Base-by-base conservation (phyloP, 2,113 vertebrate genomes). In the Forbesichthys papilliferus region DNA sequence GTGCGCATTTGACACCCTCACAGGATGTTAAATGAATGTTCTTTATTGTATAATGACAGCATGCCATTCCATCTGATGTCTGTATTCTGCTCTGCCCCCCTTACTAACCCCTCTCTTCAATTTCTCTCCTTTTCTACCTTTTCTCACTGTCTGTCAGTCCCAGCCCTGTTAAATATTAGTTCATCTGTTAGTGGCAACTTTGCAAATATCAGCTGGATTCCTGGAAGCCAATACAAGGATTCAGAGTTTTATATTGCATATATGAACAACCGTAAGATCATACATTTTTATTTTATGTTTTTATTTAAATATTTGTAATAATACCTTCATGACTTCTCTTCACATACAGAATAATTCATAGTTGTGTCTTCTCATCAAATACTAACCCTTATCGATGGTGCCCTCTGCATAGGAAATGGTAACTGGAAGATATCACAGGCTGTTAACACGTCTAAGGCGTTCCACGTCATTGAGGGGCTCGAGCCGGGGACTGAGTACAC, bases 401-500 rank as follows among this genome's bases (percentile, higher is more conserved):
- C 92, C 20, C 92, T 93, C 81, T 90, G 0, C 64, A 75, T 92
- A 96, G 95, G 95, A 93, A 92, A 93, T 92, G 92, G 91, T 81
- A 89, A 86, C 91, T 91, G 94, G 93, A 94, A 85, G 92, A 93
- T 90, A 75, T 85, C 95, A 85, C 93, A 95, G 89, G 91, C 88
- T 76, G 72, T 94, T 87, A 95, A 95, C 76, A 86, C 92, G 73
- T 96, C 94, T 84, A 90, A 93, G 91, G 94, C 90, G 91, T 92
- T 90, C 90, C 94, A 93, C 90, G 82, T 95, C 83, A 87, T 94
- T 93, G 93, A 95, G 74, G 92, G 87, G 16, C 91, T 94, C 77
- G 92, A 95, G 86, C 93, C 94, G 46, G 95, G 93, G 84, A 93
- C 93, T 73, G 94, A 95, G 62, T 94, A 94, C 81, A 93, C 92